Evolutionary conservation across 2,113 vertebrate genomes (phyloP).

Genomic region (Cryptotis parvus): DNA sequence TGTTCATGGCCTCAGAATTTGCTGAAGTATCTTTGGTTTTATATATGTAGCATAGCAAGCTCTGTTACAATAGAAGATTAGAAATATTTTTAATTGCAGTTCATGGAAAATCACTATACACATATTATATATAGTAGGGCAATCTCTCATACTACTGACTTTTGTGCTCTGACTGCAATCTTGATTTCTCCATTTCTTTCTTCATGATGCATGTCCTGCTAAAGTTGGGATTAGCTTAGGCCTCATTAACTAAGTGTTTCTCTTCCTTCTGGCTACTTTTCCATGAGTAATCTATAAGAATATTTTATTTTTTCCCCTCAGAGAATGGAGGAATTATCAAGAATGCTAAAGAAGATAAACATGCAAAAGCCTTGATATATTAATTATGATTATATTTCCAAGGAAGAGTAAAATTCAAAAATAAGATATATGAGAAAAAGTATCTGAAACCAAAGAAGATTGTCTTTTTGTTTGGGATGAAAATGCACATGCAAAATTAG

Average conservation of each 20-base stretch:
- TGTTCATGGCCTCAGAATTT: background rate
- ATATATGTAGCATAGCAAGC: background rate
- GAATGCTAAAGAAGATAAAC: background rate
- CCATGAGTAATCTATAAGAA: background rate
- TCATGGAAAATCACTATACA: too few species aligned
- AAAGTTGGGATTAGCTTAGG: background rate
- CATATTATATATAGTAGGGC: too few species aligned
- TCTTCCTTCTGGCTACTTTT: background rate
- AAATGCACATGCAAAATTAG: background rate
- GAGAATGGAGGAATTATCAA: background rate
- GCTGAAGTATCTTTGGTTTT: background rate
- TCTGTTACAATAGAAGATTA: background rate
- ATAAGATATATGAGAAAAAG: background rate
- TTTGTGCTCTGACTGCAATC: background rate
- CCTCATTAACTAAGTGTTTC: background rate
- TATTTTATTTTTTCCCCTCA: constrained; percentile 50
- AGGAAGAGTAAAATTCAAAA: background rate
- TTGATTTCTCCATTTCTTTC: background rate
- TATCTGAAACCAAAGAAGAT: background rate
- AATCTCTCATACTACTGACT: background rate
- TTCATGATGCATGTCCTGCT: background rate
- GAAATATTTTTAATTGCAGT: background rate
- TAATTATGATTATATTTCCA: background rate
- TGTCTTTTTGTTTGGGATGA: background rate
- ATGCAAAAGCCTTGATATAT: background rate